A percentile compares a stretch with the other conserved stretches of the same genome.
These are phyloP conservation scores for Laticauda colubrina DNA, from an alignment of 2,113 vertebrate genomes.

Conservation along the genomic window DNA sequence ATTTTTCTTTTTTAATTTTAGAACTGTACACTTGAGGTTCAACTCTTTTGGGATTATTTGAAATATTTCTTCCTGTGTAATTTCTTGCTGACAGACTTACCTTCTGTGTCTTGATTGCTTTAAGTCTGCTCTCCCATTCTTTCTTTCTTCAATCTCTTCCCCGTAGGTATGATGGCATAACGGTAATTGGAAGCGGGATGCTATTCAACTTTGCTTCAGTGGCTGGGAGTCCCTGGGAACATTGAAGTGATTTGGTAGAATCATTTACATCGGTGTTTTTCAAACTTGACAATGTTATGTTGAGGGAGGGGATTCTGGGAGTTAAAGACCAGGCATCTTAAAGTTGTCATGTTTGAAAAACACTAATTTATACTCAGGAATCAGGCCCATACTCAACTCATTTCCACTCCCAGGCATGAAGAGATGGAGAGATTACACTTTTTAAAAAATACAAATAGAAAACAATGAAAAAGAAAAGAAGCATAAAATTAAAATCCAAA, in stretches of 20 bases:
- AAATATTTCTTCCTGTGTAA: not conserved
- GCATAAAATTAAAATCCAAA: not conserved
- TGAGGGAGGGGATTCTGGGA: not conserved
- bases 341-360: not conserved
- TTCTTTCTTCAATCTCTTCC: not conserved
- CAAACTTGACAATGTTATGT: not conserved
- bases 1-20: not conserved
- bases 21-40: not conserved
- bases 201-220: not conserved
- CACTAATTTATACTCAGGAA: not conserved
- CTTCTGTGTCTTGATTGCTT: not conserved
- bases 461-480: not conserved
- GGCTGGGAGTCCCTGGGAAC: not conserved
- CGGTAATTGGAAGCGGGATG: not conserved
- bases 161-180: not conserved
- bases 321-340: not conserved
- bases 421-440: not conserved
- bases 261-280: not conserved
- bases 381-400: not conserved
- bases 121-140: not conserved
- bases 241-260: not conserved
- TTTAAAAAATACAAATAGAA: not conserved
- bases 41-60: not conserved
- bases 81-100: not conserved
- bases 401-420: not conserved